Base-by-base conservation (phyloP, 2,888 invertebrate genomes). In the Drosophila colorata region DNA sequence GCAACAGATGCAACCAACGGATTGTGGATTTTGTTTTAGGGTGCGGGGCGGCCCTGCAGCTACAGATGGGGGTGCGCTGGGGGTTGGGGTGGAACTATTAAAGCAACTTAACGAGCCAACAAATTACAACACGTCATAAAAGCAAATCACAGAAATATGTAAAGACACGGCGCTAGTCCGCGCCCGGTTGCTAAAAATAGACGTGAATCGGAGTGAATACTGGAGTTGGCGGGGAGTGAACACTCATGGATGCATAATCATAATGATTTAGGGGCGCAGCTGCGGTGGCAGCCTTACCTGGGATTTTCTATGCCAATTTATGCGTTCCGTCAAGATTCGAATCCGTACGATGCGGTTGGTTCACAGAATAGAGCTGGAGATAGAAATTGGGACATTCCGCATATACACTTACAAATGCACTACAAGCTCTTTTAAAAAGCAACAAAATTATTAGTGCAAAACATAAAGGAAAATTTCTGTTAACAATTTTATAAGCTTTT, bases 51-150 rank as follows among this genome's bases (percentile, higher is more conserved):
- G 6, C 1, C 9, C 0, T 33, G 31, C 28, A 9, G 3, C 11
- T 14, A 8, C 7, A 6, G 28, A 9, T 28, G 9, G 9, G 28
- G 28, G 8, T 28, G n/a, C 2, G 40, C 43, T 57, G 37, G 8
- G 35, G 11, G 43, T 5, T 11, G 33, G 41, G 43, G 47, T 16
- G 14, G 44, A 59, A 57, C 67, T 81, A 80, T 90, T 90, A 82
- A 88, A 76, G 80, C 63, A 75, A 89, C 86, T 90, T 89, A 90
- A 90, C 87, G 91, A 91, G 86, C 88, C 90, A 90, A 92, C 92
- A 92, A 91, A 91, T 91, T 91, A 90, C 90, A 88, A 87, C 91
- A 91, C 90, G 81, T 89, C 90, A 92, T 91, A 90, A 92, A 91
- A 90, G 64, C 68, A 76, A 72, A 81, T 78, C 74, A 77, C 88